Percentiles rank a stretch among this genome's conserved stretches.
Evolutionary conservation across 2,113 vertebrate genomes (phyloP).

Genomic region (Azemiops feae): DNA sequence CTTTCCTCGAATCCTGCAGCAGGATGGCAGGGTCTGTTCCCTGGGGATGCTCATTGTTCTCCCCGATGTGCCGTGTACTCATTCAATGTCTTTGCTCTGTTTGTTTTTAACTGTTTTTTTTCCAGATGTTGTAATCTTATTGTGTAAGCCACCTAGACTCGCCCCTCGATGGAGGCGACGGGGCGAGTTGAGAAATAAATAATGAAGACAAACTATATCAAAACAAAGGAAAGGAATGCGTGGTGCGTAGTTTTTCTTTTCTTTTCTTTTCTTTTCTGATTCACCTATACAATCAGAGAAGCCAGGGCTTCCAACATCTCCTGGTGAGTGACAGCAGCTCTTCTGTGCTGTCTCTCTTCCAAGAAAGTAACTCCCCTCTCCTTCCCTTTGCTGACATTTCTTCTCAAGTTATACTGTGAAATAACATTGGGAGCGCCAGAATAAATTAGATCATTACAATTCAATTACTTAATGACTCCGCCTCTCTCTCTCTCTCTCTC

Average conservation of each 20-base stretch:
- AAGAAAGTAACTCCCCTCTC: neutral
- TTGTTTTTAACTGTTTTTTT: neutral
- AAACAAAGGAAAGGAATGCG: neutral
- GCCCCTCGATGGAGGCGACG: neutral
- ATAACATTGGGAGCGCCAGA: conserved; percentile 60
- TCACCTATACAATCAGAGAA: conserved; percentile 48
- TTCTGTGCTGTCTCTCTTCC: conserved; percentile 51
- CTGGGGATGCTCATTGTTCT: neutral
- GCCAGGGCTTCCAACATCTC: conserved; percentile 24
- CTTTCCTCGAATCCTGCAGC: neutral
- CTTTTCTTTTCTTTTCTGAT: conserved; percentile 21
- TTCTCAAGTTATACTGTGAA: conserved; percentile 64
- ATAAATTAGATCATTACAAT: conserved; percentile 67
- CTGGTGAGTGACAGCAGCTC: conserved; percentile 56
- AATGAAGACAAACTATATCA: neutral
- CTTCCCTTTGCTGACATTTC: conserved; percentile 65
- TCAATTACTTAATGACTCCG: conserved; percentile 68
- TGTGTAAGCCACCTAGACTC: neutral
- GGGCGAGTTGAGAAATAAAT: neutral
- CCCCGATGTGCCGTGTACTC: neutral
- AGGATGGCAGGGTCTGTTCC: neutral
- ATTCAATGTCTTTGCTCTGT: neutral
- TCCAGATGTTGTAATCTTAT: neutral
- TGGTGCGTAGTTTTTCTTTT: neutral
- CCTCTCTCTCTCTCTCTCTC: conserved; percentile 3